Evolutionary conservation across 2,797 vertebrate genomes (phyloP), one percentile per base, ranked within the genome.

Genomic region (Crax fasciolata): DNA sequence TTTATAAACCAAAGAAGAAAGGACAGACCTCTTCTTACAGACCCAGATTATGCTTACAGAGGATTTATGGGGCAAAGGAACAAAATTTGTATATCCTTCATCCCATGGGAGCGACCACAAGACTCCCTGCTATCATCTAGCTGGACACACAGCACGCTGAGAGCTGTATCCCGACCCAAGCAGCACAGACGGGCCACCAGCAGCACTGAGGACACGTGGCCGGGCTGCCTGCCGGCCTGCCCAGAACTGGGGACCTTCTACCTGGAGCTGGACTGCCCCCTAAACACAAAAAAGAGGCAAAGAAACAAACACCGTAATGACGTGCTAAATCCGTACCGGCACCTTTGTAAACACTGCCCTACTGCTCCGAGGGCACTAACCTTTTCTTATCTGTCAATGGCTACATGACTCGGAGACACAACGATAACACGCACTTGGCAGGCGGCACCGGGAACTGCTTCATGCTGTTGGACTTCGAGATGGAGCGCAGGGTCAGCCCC

Each of bases 401-500:
- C 90, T 88, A 87, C 68, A 18, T 94, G 59, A 20, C 84, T 75
- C 76, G 6, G 83, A 95, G 93, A 70, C 52, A 2, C 27, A 23
- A 68, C 21, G 87, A 84, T 94, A 94, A 94, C 10, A 70, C 1
- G 72, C 86, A 63, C 91, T 93, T 92, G 95, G 95, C 94, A 95
- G 90, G 86, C 54, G 7, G 89, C 93, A 62, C 11, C 44, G 72
- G 78, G 23, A 84, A 48, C 89, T 58, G 86, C 84, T 94, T 84
- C 65, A 67, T 58, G 86, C 91, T 89, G 86, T 94, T 76, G 87
- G 90, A 78, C 87, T 79, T 89, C 9, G 25, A 74, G 74, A 79
- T 93, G 94, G 96, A 96, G 94, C 79, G 92, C 86, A 95, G 96
- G 95, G 96, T 91, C 94, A 96, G 89, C 70, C 84, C 89, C 89